These are phyloP conservation scores for Calypte anna DNA, from an alignment of 2,113 vertebrate genomes.

Conservation along the genomic window DNA sequence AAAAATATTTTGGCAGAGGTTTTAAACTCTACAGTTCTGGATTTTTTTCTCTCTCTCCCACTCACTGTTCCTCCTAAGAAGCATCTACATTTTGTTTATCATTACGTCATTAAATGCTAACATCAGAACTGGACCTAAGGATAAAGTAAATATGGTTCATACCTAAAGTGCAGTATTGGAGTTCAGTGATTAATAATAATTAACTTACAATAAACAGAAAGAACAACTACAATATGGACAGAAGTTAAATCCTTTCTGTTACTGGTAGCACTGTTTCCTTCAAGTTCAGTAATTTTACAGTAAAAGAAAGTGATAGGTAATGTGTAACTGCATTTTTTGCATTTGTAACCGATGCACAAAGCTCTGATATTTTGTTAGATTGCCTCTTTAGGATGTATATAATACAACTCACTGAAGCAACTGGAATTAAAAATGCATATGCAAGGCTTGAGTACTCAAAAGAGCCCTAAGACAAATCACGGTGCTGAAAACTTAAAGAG, in stretches of 20 bases:
- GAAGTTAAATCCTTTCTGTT: background rate
- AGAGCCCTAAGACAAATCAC: slow-evolving; percentile 60
- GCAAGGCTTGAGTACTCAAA: slow-evolving; percentile 57
- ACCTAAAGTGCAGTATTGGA: background rate
- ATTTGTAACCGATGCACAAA: background rate
- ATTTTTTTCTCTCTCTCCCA: background rate
- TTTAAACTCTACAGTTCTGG: background rate
- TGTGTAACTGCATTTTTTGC: slow-evolving; percentile 19
- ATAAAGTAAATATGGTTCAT: background rate
- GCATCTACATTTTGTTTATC: background rate
- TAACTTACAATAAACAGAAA: background rate
- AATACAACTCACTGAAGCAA: slow-evolving; percentile 26
- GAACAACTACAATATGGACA: background rate
- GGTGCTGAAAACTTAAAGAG: slow-evolving; percentile 67
- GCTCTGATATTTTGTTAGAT: background rate
- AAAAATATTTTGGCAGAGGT: background rate
- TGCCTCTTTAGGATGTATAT: slow-evolving; percentile 3
- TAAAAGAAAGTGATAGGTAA: background rate
- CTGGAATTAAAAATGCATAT: slow-evolving; percentile 72
- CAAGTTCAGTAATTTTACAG: background rate
- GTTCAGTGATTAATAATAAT: background rate
- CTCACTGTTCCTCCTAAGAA: background rate
- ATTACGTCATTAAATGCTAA: background rate
- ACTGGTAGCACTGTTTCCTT: background rate
- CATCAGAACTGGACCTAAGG: background rate